phyloP scores from a whole-genome alignment of 35 echinoderm and acorn worm species.

The Ophiothrix spiculata region DNA sequence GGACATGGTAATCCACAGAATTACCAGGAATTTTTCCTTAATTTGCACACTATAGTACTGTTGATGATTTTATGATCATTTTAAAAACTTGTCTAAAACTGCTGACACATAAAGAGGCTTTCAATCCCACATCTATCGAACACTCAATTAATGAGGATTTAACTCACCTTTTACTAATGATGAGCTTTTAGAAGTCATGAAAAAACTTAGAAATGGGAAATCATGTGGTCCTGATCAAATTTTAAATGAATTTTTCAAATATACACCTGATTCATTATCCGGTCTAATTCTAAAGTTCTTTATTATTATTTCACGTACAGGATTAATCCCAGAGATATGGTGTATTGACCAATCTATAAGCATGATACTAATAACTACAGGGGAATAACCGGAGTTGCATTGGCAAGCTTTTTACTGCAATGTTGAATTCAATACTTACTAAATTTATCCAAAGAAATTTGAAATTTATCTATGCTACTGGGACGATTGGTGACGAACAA shows the following conservation, averaged over 20 bases:
- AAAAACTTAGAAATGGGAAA: conserved; percentile 21
- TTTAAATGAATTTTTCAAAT: conserved; percentile 39
- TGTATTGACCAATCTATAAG: neutral
- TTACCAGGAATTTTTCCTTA: no score
- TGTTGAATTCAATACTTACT: conserved; percentile 29
- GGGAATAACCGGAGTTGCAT: conserved; percentile 30
- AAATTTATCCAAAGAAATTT: no score
- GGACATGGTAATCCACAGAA: no score
- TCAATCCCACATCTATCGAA: neutral
- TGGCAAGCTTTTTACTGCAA: conserved; percentile 44
- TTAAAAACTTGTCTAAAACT: no score
- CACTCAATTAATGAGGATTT: neutral
- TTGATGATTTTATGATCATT: no score
- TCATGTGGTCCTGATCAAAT: conserved; percentile 25
- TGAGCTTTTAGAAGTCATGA: neutral
- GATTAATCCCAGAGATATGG: conserved; percentile 22
- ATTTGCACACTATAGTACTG: no score
- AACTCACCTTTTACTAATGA: neutral
- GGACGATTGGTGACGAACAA: conserved; percentile 33
- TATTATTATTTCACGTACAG: conserved; percentile 15
- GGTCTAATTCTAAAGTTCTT: neutral
- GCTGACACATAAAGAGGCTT: no score
- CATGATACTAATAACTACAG: conserved; percentile 19
- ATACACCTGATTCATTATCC: neutral
- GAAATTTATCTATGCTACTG: conserved; percentile 20